These are phyloP conservation scores for Leptoteleia sp. DNA, from an alignment of 1,140 invertebrate species.

Conservation along the genomic window DNA sequence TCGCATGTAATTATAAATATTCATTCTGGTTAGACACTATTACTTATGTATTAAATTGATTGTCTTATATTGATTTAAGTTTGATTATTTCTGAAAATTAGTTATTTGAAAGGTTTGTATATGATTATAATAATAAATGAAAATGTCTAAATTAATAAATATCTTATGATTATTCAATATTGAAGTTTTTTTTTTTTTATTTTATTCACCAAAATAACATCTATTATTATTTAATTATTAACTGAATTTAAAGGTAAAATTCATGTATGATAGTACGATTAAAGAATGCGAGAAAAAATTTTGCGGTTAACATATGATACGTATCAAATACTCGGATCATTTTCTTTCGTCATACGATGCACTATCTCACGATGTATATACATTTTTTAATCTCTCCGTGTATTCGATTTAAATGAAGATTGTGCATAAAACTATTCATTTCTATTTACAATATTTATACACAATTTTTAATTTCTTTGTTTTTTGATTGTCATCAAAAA, in stretches of 20 bases:
- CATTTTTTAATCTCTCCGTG: no score
- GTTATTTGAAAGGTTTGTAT: slow-evolving; percentile 22
- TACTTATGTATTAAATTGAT: slow-evolving; percentile 13
- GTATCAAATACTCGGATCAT: slow-evolving; percentile 38
- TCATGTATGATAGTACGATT: slow-evolving; percentile 19
- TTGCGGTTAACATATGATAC: slow-evolving; percentile 22
- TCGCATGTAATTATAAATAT: slow-evolving; percentile 49
- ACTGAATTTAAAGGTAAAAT: no score
- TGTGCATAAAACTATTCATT: no score
- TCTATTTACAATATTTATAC: not conserved
- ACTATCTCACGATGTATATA: no score
- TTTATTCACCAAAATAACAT: not conserved
- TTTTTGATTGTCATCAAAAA: no score
- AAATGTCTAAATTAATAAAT: not conserved
- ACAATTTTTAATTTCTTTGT: no score
- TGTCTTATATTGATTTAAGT: slow-evolving; percentile 15
- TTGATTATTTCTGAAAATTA: slow-evolving; percentile 23
- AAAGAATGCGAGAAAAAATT: slow-evolving; percentile 31
- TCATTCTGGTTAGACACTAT: slow-evolving; percentile 13
- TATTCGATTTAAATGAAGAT: no score
- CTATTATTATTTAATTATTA: slow-evolving; percentile 7
- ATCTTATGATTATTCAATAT: not conserved
- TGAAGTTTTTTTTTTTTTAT: not conserved
- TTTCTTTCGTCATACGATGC: slow-evolving; percentile 13
- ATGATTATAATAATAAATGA: slow-evolving; percentile 33